These are phyloP conservation scores for Chunga burmeisteri DNA, from an alignment of 2,113 vertebrate genomes.

Conservation along the genomic window DNA sequence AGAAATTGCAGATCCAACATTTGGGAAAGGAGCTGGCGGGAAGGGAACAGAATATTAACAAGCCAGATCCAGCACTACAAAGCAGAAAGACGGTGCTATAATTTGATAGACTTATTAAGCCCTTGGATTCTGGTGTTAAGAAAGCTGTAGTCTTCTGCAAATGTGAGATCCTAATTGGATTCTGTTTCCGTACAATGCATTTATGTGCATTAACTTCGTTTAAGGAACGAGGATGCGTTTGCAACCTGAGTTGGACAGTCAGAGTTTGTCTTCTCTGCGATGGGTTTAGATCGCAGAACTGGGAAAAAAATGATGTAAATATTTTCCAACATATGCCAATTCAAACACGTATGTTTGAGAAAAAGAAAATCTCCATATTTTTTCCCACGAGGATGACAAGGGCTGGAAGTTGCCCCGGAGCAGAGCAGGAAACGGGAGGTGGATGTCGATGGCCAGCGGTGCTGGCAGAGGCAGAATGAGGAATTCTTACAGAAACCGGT, in stretches of 20 bases:
- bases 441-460: not conserved
- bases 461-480: not conserved
- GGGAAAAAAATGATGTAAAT: too few relatives aligned
- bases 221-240: not conserved
- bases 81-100: slow-evolving; percentile 16
- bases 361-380: fast-evolving
- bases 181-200: not conserved
- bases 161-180: not conserved
- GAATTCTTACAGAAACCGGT: not conserved
- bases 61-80: not conserved
- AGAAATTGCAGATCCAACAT: slow-evolving; percentile 69
- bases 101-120: slow-evolving; percentile 34
- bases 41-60: slow-evolving; percentile 53
- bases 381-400: not conserved
- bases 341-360: not conserved
- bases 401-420: not conserved
- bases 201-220: not conserved
- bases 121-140: slow-evolving; percentile 32
- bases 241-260: not conserved
- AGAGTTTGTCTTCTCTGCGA: not conserved
- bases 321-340: not conserved
- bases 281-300: not conserved
- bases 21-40: slow-evolving; percentile 53
- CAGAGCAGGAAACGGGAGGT: not conserved
- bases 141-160: not conserved